Conservation (phyloP, 2,888 invertebrate genomes). For the Limnephilus lunatus region DNA sequence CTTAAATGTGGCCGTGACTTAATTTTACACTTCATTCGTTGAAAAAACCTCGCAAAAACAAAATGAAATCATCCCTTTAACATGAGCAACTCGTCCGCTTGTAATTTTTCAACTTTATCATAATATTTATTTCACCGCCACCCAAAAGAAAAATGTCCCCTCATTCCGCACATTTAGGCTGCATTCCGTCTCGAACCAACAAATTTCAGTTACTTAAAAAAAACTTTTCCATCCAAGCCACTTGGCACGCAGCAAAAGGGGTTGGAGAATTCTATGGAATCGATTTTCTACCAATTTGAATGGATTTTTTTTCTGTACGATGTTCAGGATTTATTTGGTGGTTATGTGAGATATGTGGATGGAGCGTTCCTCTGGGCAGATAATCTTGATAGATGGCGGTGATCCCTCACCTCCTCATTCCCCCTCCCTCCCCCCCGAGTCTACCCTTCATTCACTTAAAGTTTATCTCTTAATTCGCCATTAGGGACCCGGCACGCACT, state of each 20-base stretch:
- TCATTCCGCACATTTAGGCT: not conserved
- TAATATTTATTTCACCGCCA: not conserved
- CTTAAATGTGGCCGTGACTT: not conserved
- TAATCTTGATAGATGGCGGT: slow-evolving; percentile 59
- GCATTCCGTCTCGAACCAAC: not conserved
- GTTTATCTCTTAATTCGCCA: slow-evolving; percentile 35
- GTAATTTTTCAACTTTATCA: not conserved
- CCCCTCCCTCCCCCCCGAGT: not conserved
- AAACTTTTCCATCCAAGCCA: not conserved
- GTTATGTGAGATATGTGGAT: slow-evolving; percentile 27
- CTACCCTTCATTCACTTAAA: slow-evolving; percentile 11
- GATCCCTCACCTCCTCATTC: slow-evolving; percentile 48
- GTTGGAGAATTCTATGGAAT: not conserved
- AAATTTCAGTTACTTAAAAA: not conserved
- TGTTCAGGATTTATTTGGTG: not conserved
- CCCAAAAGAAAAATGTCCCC: not conserved
- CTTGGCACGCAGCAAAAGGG: not conserved
- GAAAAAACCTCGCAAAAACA: not conserved
- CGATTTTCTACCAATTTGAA: not conserved
- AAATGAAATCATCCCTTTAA: not conserved
- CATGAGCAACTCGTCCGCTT: not conserved
- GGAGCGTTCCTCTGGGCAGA: slow-evolving; percentile 47
- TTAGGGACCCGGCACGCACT: not conserved
- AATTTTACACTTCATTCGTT: not conserved
- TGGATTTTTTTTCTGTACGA: not conserved